phyloP scores from a whole-genome alignment of 2,797 vertebrate species.

The Xenentodon cancila region DNA sequence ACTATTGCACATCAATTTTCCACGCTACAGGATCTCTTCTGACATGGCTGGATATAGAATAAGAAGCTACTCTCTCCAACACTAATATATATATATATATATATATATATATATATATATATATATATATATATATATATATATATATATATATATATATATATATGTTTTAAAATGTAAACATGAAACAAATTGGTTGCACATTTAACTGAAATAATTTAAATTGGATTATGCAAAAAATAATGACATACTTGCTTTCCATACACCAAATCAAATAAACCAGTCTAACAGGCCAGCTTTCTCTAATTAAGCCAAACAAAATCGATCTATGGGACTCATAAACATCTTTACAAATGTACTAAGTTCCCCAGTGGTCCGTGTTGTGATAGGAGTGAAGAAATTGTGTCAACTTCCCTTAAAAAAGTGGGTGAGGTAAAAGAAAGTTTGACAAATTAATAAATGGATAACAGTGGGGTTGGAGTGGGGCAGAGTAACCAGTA shows the following conservation, averaged over 20 bases:
- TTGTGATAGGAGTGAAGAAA: constrained; percentile 24
- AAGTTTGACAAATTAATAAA: constrained; percentile 37
- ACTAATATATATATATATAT: no score
- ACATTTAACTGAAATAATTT: neutral
- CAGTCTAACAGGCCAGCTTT: constrained; percentile 52
- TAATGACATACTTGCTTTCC: constrained; percentile 52
- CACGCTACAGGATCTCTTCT: no score
- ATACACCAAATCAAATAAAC: constrained; percentile 55
- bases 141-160: no score
- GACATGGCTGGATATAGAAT: no score
- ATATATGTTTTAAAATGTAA: neutral
- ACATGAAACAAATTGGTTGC: neutral
- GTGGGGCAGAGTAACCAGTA: constrained; percentile 41
- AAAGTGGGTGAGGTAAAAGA: constrained; percentile 6
- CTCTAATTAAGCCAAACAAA: constrained; percentile 52
- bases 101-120: no score
- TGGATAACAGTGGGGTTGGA: constrained; percentile 23
- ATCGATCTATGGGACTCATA: constrained; percentile 62
- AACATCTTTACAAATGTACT: constrained; percentile 55
- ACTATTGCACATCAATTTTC: no score
- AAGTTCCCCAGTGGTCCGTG: constrained; percentile 43
- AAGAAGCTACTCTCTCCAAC: no score
- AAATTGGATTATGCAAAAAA: constrained; percentile 57
- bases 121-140: no score
- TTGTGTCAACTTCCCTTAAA: constrained; percentile 30